phyloP scores from a whole-genome alignment of 2,797 vertebrate species.

The Helostoma temminkii region DNA sequence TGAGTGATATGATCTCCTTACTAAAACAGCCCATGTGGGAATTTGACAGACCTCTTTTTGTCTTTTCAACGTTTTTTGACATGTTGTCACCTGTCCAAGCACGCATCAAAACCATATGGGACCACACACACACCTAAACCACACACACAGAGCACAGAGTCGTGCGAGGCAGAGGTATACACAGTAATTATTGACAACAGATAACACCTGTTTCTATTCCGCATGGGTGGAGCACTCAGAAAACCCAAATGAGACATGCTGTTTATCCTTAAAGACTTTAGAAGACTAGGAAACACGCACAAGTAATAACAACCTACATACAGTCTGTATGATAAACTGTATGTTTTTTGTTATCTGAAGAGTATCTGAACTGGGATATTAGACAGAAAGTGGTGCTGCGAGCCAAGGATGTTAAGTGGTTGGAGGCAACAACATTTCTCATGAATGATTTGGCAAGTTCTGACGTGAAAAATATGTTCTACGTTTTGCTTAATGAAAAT shows the following conservation, averaged over 20 bases:
- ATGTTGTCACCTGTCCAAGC: conserved; percentile 76
- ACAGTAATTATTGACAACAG: conserved; percentile 70
- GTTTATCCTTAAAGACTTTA: conserved; percentile 53
- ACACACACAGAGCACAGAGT: conserved; percentile 27
- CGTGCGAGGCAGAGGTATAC: conserved; percentile 35
- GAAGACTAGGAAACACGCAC: conserved; percentile 21
- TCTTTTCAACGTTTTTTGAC: conserved; percentile 55
- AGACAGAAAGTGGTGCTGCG: not conserved
- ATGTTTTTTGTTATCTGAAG: not conserved
- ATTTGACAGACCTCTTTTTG: conserved; percentile 41
- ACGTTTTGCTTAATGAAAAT: too few species aligned
- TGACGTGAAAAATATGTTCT: not conserved
- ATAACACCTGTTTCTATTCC: conserved; percentile 75
- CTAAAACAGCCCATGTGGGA: conserved; percentile 34
- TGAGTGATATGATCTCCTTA: conserved; percentile 1
- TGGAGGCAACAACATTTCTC: not conserved
- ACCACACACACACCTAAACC: conserved; percentile 55
- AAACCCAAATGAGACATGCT: conserved; percentile 55
- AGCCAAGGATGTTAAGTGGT: not conserved
- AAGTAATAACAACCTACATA: not conserved
- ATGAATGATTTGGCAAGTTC: not conserved
- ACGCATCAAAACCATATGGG: conserved; percentile 68
- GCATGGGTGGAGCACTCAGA: conserved; percentile 56
- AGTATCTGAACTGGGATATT: not conserved
- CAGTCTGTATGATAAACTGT: not conserved